Conservation (phyloP, 2,113 vertebrate species). For the Dinomys branickii region DNA sequence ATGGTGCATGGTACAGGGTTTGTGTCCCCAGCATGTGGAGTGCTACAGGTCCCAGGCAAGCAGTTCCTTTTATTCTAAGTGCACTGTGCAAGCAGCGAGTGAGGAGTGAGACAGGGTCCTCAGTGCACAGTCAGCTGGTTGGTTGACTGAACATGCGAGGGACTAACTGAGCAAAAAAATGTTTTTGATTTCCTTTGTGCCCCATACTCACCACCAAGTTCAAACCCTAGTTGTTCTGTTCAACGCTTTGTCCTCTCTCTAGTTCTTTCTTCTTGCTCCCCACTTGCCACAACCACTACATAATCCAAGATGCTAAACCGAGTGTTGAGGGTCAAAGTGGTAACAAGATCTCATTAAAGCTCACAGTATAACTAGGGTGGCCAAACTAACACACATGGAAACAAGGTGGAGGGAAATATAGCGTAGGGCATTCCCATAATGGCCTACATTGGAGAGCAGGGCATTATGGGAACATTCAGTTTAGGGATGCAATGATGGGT, state of each 20-base stretch:
- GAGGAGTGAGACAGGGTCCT: too few relatives aligned
- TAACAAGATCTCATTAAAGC: neutral
- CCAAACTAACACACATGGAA: neutral
- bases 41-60: neutral
- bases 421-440: neutral
- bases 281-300: neutral
- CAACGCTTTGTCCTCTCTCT: neutral
- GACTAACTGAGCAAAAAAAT: neutral
- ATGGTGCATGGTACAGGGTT: accelerated
- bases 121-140: neutral
- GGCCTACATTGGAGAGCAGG: neutral
- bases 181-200: neutral
- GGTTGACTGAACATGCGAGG: accelerated
- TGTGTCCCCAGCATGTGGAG: accelerated
- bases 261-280: neutral
- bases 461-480: neutral
- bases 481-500: neutral
- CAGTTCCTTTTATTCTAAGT: neutral
- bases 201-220: neutral
- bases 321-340: neutral
- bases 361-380: neutral
- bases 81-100: neutral
- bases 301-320: neutral
- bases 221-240: neutral
- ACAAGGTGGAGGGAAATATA: neutral